Conservation (phyloP, 2,797 vertebrate genomes). For the Astyanax mexicanus region DNA sequence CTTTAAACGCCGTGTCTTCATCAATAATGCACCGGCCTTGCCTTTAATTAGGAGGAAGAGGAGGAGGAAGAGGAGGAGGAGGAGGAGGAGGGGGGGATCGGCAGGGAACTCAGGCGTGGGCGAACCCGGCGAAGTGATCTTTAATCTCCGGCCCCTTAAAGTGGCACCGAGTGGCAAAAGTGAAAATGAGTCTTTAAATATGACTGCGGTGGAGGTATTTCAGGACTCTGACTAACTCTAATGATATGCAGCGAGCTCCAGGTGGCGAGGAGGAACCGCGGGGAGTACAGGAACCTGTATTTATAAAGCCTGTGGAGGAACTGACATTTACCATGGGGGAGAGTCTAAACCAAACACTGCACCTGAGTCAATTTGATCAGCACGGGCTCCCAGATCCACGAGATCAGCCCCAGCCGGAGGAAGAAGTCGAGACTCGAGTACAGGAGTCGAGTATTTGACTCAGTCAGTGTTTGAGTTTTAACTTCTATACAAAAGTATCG, state of each 20-base stretch:
- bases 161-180: background rate
- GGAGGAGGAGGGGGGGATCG: too few species aligned
- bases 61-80: too few species aligned
- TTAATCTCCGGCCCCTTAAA: constrained; percentile 15
- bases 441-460: too few species aligned
- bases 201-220: constrained; percentile 30
- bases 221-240: constrained; percentile 13
- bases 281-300: background rate
- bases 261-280: background rate
- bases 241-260: constrained; percentile 9
- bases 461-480: background rate
- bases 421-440: background rate
- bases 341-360: background rate
- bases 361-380: constrained; percentile 3
- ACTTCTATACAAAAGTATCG: background rate
- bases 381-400: background rate
- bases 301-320: background rate
- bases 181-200: constrained; percentile 39
- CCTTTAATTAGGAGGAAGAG: constrained; percentile 28
- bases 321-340: background rate
- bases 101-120: constrained; percentile 27
- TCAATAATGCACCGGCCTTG: constrained; percentile 40
- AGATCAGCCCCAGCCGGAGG: background rate
- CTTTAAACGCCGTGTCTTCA: constrained; percentile 26
- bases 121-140: constrained; percentile 28